Base-by-base conservation (phyloP, 2,797 vertebrate genomes). In the Mergus octosetaceus region DNA sequence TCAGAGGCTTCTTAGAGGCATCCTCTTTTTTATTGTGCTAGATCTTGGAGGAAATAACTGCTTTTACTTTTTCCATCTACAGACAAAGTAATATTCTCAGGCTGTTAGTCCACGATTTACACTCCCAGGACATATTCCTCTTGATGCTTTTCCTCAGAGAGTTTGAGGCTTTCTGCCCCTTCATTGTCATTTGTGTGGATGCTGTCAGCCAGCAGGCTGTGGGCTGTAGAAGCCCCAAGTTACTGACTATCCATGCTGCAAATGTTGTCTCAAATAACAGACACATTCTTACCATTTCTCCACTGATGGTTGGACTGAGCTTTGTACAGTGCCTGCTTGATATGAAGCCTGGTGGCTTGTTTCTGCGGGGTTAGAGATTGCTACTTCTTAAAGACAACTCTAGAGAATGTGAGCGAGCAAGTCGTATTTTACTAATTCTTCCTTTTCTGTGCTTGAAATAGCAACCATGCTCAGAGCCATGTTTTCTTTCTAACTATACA, bases 231-330 rank as follows among this genome's bases (percentile, higher is more conserved):
- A 77, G 13, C 15, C 34, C n/a, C 6, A 7, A 1, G 28, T 15
- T 78, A 25, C n/a, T 56, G 24, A n/a, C 41, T 32, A 14, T 30
- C 9, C 3, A 0, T 60, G 64, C 53, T 81, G 27, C 41, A 34
- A 27, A 30, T 51, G 14, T 38, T 71, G 17, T 69, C 27, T 89
- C 10, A 5, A 69, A 25, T 9, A n/a, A 62, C 77, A 62, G 28
- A 49, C 20, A 19, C 4, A 0, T 53, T 34, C 34, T 80, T 81
- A 32, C 0, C 3, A 0, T 72, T 66, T 75, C 17, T 58, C 5
- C 21, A 4, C 15, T 62, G 27, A 4, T 32, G 41, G 7, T 27
- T 70, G 43, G 18, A 18, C 49, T 85, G 62, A 80, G 68, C 15
- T 70, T 73, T 85, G 17, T 89, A 9, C 45, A 45, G 2, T 45